Evolutionary conservation across 2,797 vertebrate genomes (phyloP).

Genomic region (Microctenopoma steveboyesi): DNA sequence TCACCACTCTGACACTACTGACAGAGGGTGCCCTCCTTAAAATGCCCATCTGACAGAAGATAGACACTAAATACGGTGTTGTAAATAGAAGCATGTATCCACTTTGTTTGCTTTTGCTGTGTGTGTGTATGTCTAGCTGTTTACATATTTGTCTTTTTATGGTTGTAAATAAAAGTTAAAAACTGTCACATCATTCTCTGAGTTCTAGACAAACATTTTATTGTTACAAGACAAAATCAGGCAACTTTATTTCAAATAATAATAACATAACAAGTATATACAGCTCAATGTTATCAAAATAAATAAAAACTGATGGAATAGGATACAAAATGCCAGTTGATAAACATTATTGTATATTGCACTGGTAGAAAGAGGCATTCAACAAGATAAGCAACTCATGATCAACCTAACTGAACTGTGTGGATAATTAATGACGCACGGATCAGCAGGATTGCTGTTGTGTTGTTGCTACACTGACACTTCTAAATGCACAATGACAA

Average conservation of each 20-base stretch:
- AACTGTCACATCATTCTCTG: neutral
- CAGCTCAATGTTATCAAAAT: slow-evolving; percentile 45
- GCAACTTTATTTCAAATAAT: slow-evolving; percentile 63
- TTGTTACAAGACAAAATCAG: slow-evolving; percentile 45
- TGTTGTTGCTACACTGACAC: slow-evolving; percentile 38
- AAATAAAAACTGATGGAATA: slow-evolving; percentile 25
- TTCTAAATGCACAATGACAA: slow-evolving; percentile 31
- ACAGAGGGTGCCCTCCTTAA: slow-evolving; percentile 89
- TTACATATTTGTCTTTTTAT: slow-evolving; percentile 29
- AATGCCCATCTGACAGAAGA: slow-evolving; percentile 75
- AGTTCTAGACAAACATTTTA: neutral
- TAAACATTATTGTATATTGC: slow-evolving; percentile 43
- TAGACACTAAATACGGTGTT: neutral
- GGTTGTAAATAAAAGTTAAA: slow-evolving; percentile 59
- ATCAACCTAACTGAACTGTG: slow-evolving; percentile 17
- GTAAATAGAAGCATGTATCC: neutral
- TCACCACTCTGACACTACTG: slow-evolving; percentile 88
- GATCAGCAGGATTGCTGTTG: slow-evolving; percentile 8
- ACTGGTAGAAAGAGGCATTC: slow-evolving; percentile 55
- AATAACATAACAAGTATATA: slow-evolving; percentile 28
- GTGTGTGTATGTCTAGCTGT: neutral
- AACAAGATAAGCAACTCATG: slow-evolving; percentile 35
- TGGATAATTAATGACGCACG: slow-evolving; percentile 16
- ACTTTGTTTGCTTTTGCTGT: slow-evolving; percentile 3
- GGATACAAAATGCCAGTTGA: slow-evolving; percentile 24